phyloP scores from a whole-genome alignment of 2,888 invertebrate species.

The Xestoiulus laeticollis region DNA sequence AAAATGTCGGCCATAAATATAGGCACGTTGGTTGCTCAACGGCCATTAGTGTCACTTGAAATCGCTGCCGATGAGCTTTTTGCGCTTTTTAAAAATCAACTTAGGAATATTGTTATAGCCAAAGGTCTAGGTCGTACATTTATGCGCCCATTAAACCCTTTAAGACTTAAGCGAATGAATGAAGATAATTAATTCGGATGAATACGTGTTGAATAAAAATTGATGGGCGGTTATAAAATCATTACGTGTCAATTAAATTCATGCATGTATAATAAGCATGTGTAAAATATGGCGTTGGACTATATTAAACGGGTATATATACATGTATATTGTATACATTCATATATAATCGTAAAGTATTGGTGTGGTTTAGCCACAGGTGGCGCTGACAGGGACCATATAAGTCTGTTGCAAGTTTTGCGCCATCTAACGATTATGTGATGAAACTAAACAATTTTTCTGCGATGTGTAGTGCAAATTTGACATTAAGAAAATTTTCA shows the following conservation, averaged over 20 bases:
- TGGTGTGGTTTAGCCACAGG: neutral
- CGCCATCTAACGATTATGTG: too few species aligned
- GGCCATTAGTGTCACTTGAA: conserved; percentile 23
- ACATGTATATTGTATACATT: neutral
- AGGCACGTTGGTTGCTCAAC: neutral
- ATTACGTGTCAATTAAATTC: neutral
- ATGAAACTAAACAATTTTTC: too few species aligned
- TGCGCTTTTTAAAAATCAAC: conserved; percentile 11
- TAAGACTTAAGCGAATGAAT: neutral
- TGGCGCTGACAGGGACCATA: neutral
- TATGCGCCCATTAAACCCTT: conserved; percentile 11
- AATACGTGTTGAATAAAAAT: neutral
- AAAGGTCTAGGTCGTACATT: conserved; percentile 23
- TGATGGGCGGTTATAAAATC: neutral
- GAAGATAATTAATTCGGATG: neutral
- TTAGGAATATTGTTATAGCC: conserved; percentile 19
- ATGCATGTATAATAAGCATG: neutral
- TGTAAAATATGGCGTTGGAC: neutral
- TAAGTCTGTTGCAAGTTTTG: neutral
- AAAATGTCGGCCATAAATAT: conserved; percentile 36
- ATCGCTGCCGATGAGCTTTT: conserved; percentile 21
- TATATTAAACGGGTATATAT: neutral
- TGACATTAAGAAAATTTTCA: too few species aligned
- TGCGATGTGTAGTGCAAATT: too few species aligned
- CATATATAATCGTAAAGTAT: neutral